Percentiles rank a stretch among this genome's conserved stretches.
Evolutionary conservation across 2,113 vertebrate genomes (phyloP).

Genomic region (Neotoma lepida): DNA sequence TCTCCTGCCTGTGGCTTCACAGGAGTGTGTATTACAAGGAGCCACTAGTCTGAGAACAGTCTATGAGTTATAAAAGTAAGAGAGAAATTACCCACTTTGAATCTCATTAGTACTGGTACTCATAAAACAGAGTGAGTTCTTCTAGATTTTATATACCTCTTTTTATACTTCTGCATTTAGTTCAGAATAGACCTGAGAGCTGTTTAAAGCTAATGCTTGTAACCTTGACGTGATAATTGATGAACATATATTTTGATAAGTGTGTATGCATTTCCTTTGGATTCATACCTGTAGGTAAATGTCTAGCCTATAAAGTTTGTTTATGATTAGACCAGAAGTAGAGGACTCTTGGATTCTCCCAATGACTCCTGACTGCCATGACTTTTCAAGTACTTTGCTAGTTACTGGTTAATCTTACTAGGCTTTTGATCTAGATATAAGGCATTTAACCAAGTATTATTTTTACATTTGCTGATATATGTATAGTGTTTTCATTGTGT

Average conservation of each 20-base stretch:
- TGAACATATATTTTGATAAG: neutral
- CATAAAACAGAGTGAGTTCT: neutral
- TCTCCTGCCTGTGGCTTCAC: neutral
- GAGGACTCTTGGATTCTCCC: neutral
- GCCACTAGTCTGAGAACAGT: neutral
- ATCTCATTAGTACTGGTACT: neutral
- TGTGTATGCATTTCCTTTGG: neutral
- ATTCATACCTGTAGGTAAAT: neutral
- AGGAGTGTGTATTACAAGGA: rapidly evolving
- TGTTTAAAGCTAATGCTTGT: neutral
- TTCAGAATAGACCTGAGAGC: neutral
- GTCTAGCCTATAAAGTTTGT: neutral
- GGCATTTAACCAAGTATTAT: neutral
- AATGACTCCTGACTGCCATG: neutral
- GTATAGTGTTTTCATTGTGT: neutral
- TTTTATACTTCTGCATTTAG: neutral
- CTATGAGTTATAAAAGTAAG: neutral
- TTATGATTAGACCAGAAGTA: neutral
- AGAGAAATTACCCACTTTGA: neutral
- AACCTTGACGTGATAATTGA: neutral
- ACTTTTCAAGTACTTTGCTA: neutral
- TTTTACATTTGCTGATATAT: neutral
- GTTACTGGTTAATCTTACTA: neutral
- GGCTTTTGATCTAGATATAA: neutral
- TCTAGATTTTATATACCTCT: neutral